These are phyloP conservation scores for Phataginus tricuspis DNA, from an alignment of 2,797 vertebrate species.

Conservation along the genomic window DNA sequence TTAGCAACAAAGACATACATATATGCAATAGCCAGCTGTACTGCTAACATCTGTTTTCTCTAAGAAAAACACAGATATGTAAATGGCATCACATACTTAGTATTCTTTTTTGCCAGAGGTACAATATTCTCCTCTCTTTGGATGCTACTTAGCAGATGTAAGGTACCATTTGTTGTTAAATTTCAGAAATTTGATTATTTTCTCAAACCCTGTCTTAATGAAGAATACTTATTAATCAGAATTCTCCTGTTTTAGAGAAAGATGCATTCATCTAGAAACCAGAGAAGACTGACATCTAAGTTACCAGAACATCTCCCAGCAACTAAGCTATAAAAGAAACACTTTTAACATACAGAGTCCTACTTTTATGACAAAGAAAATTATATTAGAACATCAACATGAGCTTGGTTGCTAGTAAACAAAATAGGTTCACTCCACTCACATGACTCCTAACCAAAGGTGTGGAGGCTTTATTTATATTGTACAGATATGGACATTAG, in stretches of 20 bases:
- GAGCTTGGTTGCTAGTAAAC: neutral
- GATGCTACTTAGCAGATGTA: constrained; percentile 66
- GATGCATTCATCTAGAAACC: constrained; percentile 55
- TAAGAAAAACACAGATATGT: constrained; percentile 76
- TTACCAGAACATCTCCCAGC: neutral
- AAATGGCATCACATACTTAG: constrained; percentile 72
- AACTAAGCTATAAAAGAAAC: neutral
- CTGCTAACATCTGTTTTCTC: constrained; percentile 80
- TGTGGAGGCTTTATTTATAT: neutral
- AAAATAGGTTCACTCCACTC: neutral
- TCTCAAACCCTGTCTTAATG: constrained; percentile 43
- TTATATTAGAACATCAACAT: neutral
- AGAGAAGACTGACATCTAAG: constrained; percentile 45
- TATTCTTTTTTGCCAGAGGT: constrained; percentile 63
- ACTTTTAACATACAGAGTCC: neutral
- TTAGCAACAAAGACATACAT: constrained; percentile 75
- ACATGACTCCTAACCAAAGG: neutral
- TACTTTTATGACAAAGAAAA: constrained; percentile 16
- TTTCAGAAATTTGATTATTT: constrained; percentile 76
- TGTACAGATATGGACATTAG: neutral
- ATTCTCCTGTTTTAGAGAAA: constrained; percentile 69
- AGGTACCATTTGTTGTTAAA: constrained; percentile 71
- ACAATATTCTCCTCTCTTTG: constrained; percentile 69
- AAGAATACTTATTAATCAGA: constrained; percentile 73
- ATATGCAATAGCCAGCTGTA: constrained; percentile 76